Conservation (phyloP, 1,140 invertebrate species). For the Zaprionus nigranus region DNA sequence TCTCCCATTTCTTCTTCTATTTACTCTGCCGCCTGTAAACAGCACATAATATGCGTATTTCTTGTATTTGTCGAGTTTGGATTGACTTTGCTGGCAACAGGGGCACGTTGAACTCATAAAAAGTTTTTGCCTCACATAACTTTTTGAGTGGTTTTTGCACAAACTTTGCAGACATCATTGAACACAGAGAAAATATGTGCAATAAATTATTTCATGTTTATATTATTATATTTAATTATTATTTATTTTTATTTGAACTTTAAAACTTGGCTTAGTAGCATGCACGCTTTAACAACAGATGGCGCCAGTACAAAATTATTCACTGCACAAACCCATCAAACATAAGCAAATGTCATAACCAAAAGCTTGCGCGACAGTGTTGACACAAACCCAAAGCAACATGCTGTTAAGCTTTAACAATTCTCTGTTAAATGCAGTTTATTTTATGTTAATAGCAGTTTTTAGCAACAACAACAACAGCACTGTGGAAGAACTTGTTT, state of each 20-base stretch:
- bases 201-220: background rate
- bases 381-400: constrained; percentile 10
- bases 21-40: background rate
- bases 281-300: background rate
- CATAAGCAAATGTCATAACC: background rate
- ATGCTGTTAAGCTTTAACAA: constrained; percentile 15
- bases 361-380: constrained; percentile 24
- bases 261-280: background rate
- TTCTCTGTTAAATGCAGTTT: background rate
- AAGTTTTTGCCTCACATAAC: background rate
- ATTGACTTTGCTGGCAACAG: constrained; percentile 20
- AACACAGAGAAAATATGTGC: background rate
- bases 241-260: background rate
- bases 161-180: background rate
- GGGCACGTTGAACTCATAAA: constrained; percentile 14
- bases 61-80: constrained; percentile 20
- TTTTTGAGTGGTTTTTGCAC: background rate
- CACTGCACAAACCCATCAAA: constrained; percentile 7
- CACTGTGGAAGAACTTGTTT: constrained; percentile 21
- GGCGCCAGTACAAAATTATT: background rate
- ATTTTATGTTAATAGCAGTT: background rate
- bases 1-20: background rate
- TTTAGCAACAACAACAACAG: constrained; percentile 27
- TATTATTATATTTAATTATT: background rate
- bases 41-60: constrained; percentile 4